A percentile compares a stretch with the other conserved stretches of the same genome.
These are phyloP conservation scores for Tenthredo livida DNA, from an alignment of 2,888 invertebrate species.

Conservation along the genomic window DNA sequence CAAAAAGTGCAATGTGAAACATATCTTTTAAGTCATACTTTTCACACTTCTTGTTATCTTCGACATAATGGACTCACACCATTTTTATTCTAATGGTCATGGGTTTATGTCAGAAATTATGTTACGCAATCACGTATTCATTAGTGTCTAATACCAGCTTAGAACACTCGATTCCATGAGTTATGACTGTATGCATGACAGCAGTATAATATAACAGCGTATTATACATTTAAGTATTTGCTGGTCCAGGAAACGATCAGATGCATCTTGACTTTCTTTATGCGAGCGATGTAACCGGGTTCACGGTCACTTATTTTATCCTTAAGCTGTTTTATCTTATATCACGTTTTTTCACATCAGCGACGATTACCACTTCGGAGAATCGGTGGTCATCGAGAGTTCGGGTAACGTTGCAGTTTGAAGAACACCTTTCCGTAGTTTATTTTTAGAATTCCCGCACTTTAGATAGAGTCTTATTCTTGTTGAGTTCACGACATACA, in stretches of 20 bases:
- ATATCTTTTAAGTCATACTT: background rate
- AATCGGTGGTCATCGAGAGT: background rate
- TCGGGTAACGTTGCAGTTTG: background rate
- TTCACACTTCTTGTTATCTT: background rate
- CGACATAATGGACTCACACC: background rate
- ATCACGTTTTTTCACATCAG: background rate
- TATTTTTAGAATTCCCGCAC: background rate
- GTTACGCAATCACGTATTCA: conserved; percentile 30
- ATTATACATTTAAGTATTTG: background rate
- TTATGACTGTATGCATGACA: background rate
- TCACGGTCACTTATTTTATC: background rate
- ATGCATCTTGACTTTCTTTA: background rate
- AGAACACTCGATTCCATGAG: background rate
- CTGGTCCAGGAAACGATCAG: conserved; percentile 1
- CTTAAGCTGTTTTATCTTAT: background rate
- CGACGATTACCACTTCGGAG: background rate
- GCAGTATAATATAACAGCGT: background rate
- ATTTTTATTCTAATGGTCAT: background rate
- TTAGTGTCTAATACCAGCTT: conserved; percentile 11
- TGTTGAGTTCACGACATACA: background rate
- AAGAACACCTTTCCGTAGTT: background rate
- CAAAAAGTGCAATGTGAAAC: background rate
- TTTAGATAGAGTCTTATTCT: background rate
- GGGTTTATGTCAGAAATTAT: background rate
- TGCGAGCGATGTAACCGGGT: background rate